These are phyloP conservation scores for Lasioglossum calceatum DNA, from an alignment of 2,888 invertebrate genomes.

Conservation along the genomic window DNA sequence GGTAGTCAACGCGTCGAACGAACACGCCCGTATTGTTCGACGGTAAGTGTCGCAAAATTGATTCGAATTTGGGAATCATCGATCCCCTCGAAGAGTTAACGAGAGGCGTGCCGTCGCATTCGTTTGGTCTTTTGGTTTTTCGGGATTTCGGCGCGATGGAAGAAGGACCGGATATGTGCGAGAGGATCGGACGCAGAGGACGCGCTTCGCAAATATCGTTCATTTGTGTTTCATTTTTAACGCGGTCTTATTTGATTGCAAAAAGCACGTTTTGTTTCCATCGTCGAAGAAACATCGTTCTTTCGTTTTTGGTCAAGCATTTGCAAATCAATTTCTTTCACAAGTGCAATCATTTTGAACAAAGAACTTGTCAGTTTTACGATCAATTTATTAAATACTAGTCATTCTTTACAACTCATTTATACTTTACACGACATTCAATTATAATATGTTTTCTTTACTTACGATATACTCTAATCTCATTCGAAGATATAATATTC, in stretches of 20 bases:
- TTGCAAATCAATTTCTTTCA: background rate
- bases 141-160: conserved; percentile 48
- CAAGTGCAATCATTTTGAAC: no score
- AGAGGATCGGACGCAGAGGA: conserved; percentile 25
- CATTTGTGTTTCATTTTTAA: background rate
- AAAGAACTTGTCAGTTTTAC: background rate
- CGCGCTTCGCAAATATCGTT: background rate
- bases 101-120: conserved; percentile 7
- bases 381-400: background rate
- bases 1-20: background rate
- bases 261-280: background rate
- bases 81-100: conserved; percentile 28
- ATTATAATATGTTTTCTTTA: background rate
- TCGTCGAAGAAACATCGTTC: background rate
- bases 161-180: conserved; percentile 33
- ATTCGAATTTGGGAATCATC: background rate
- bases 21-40: background rate
- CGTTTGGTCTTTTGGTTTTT: conserved; percentile 13
- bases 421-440: background rate
- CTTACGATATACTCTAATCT: background rate
- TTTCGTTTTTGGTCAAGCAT: background rate
- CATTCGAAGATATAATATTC: background rate
- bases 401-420: background rate
- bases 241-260: conserved; percentile 12
- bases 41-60: background rate